These are phyloP conservation scores for Drosophila antonietae DNA, from an alignment of 2,888 invertebrate species.

Conservation along the genomic window DNA sequence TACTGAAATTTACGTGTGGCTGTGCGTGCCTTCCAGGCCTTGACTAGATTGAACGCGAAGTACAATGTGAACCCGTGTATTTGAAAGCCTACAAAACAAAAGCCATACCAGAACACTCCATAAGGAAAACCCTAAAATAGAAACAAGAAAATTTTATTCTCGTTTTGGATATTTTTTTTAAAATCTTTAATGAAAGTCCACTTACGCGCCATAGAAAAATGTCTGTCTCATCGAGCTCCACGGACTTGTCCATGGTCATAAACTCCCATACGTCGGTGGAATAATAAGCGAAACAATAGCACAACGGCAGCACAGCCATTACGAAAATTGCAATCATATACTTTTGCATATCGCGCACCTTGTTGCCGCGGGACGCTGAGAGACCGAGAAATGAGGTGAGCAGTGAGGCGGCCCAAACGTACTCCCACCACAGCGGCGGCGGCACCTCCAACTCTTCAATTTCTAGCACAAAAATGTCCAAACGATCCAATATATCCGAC, in stretches of 20 bases:
- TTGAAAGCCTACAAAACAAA: conserved; percentile 93
- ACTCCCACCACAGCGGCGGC: conserved; percentile 93
- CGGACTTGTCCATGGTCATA: conserved; percentile 86
- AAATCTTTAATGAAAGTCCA: conserved; percentile 1
- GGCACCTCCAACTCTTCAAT: conserved; percentile 97
- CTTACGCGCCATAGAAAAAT: conserved; percentile 93
- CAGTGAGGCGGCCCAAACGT: conserved; percentile 94
- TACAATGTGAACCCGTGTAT: conserved; percentile 94
- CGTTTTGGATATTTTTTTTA: not conserved
- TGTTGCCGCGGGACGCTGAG: conserved; percentile 94
- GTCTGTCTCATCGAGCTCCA: conserved; percentile 88
- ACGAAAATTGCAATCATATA: conserved; percentile 92
- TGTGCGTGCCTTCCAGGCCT: conserved; percentile 93
- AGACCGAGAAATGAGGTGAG: conserved; percentile 93
- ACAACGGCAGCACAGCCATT: conserved; percentile 92
- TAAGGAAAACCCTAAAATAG: conserved; percentile 92
- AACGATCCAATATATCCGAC: conserved; percentile 95
- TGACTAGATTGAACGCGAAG: conserved; percentile 92
- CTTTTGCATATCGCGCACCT: conserved; percentile 89
- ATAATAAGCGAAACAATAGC: conserved; percentile 93
- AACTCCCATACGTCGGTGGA: conserved; percentile 94
- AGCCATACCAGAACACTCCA: conserved; percentile 96
- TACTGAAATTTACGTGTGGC: conserved; percentile 89
- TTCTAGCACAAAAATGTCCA: conserved; percentile 97
- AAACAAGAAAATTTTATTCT: not conserved